Evolutionary conservation across 2,888 invertebrate species (phyloP), one percentile per base, ranked within the genome.

Genomic region (Autographa gamma): DNA sequence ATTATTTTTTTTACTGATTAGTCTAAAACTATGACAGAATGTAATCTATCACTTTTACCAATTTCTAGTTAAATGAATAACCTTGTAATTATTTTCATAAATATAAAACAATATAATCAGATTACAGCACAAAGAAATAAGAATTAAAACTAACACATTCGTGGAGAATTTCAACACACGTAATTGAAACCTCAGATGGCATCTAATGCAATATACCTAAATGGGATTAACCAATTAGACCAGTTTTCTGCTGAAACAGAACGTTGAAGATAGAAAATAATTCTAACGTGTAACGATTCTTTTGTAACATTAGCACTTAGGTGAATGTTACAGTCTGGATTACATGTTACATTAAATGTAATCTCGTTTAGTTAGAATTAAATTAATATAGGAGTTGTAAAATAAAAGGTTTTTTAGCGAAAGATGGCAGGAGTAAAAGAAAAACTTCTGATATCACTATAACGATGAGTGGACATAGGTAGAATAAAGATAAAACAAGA

Each of bases 161-260:
- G n/a, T n/a, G 63, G 13, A 63, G 52, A n/a, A 48, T 68, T 71
- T 63, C 60, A n/a, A 63, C 70, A 63, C 54, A 9, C 75, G 59
- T 78, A 82, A 79, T 79, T 79, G 79, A 82, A 79, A 82, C 80
- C 76, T 71, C 71, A 68, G 82, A 66, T 61, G 41, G 74, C 56
- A 79, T 71, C 76, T 73, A 78, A 74, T 63, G 65, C 60, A 68
- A 71, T 77, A 80, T 66, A 73, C 77, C 61, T 31, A 73, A 77
- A 84, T 73, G 67, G 68, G 73, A 76, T 82, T 78, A 74, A 75
- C 76, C 74, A 81, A 82, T 77, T 81, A 78, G 63, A 81, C 79
- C 73, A 77, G 79, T 73, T 73, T 77, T 73, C 63, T 43, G 63
- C 60, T 73, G 54, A 81, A 78, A 74, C 60, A 56, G 67, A 61